A percentile compares a stretch with the other conserved stretches of the same genome.
These are phyloP conservation scores for Tetragonula clypearis DNA, from an alignment of 1,140 invertebrate genomes.

Conservation along the genomic window DNA sequence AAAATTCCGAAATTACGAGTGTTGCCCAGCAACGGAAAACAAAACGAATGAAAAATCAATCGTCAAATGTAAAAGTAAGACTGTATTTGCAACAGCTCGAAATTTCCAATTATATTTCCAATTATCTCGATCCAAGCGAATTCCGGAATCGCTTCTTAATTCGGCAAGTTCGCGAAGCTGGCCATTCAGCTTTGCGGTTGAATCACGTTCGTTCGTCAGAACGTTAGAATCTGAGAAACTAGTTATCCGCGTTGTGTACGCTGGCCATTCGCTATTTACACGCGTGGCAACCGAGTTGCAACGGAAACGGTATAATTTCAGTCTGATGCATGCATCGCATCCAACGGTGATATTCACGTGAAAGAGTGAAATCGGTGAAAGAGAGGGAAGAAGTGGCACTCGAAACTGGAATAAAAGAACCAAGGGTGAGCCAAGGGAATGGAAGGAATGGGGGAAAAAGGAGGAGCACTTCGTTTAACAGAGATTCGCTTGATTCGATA, in stretches of 20 bases:
- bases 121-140: too few relatives aligned
- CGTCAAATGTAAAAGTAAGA: too few relatives aligned
- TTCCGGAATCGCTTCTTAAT: too few relatives aligned
- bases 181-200: too few relatives aligned
- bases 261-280: neutral
- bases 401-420: conserved; percentile 17
- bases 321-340: neutral
- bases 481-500: conserved; percentile 37
- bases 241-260: neutral
- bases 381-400: conserved; percentile 30
- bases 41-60: too few relatives aligned
- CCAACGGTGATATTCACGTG: neutral
- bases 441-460: neutral
- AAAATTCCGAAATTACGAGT: too few relatives aligned
- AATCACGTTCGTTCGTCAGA: neutral
- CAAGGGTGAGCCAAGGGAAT: neutral
- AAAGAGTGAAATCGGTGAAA: conserved; percentile 13
- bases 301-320: conserved; percentile 7
- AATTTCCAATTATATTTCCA: too few relatives aligned
- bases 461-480: conserved; percentile 17
- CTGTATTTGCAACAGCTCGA: too few relatives aligned
- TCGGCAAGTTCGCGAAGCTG: too few relatives aligned
- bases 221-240: neutral
- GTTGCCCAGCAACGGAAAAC: too few relatives aligned
- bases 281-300: too few relatives aligned